Evolutionary conservation across 1,140 invertebrate species (phyloP).

Genomic region (Nephila pilipes): DNA sequence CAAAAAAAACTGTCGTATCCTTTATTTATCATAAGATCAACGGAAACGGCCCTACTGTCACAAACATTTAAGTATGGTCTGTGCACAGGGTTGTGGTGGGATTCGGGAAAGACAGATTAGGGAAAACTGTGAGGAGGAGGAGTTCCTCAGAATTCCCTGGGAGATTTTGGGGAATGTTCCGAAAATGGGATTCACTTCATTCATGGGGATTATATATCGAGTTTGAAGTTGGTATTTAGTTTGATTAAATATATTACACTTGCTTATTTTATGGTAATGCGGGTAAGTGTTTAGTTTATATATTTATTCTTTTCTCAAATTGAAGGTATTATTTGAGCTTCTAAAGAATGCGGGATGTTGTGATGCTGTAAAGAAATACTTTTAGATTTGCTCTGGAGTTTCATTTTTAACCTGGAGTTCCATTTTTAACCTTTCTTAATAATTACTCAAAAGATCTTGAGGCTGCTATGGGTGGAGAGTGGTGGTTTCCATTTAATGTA

Average conservation of each 20-base stretch:
- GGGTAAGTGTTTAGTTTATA: too few relatives aligned
- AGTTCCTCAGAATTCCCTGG: not conserved
- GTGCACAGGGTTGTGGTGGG: slow-evolving; percentile 20
- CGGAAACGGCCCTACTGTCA: slow-evolving; percentile 50
- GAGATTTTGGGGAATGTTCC: not conserved
- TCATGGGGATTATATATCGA: not conserved
- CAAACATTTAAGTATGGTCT: slow-evolving; percentile 44
- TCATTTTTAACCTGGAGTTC: too few relatives aligned
- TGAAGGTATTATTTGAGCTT: too few relatives aligned
- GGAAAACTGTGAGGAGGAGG: not conserved
- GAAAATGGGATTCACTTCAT: not conserved
- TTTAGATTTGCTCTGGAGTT: too few relatives aligned
- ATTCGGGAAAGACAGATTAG: slow-evolving; percentile 16
- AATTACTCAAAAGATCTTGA: too few relatives aligned
- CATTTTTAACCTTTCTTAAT: too few relatives aligned
- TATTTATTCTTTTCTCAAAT: too few relatives aligned
- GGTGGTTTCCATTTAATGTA: too few relatives aligned
- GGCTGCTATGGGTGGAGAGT: too few relatives aligned
- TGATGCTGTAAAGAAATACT: too few relatives aligned
- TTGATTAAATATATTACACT: not conserved
- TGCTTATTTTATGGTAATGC: too few relatives aligned
- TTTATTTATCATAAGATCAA: slow-evolving; percentile 67
- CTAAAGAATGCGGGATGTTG: too few relatives aligned
- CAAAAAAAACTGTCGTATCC: slow-evolving; percentile 66
- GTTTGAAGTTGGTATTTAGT: not conserved